Base-by-base conservation (phyloP, 2,113 vertebrate species). In the Ellobius talpinus region DNA sequence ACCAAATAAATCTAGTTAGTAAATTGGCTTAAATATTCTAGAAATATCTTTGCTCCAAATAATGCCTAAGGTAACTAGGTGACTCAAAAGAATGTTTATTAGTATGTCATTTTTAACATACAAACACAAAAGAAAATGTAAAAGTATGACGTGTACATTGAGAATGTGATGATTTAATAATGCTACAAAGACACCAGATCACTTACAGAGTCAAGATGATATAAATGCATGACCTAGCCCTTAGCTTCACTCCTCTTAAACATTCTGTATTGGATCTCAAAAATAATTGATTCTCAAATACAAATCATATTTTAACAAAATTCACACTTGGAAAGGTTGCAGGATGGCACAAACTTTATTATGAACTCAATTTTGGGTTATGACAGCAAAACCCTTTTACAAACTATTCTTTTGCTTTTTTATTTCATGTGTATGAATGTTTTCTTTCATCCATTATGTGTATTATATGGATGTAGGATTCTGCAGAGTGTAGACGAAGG, bases 211-310 rank as follows among this genome's bases (percentile, higher is more conserved):
- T 87, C 11, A 26, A 21, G 42, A 47, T 77, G 21, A 36, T 45
- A 8, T 58, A 26, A 9, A 31, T 78, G 5, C 5, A 19, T 12
- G 47, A 14, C n/a, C 39, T 8, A 77, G 7, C 31, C 10, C 7
- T 86, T 66, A 89, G 50, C 3, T 77, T 10, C 81, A n/a, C 16
- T 82, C 45, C 84, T 55, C 23, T 84, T 78, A 16, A 84, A 73
- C n/a, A 90, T 42, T 29, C 12, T 55, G 0, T 33, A 77, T 19
- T 77, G 17, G 31, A 78, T 33, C 47, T 45, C 5, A 36, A 24
- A 92, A 85, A 88, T 90, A 50, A 90, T 74, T 85, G 90, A 33
- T 45, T 68, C 52, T 14, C 65, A 85, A 74, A 68, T 85, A 36
- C 74, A 16, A 68, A n/a, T 24, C 86, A 61, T 95, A 47, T 81